Base-by-base conservation (phyloP, 2,888 invertebrate species). In the Catocala nupta region DNA sequence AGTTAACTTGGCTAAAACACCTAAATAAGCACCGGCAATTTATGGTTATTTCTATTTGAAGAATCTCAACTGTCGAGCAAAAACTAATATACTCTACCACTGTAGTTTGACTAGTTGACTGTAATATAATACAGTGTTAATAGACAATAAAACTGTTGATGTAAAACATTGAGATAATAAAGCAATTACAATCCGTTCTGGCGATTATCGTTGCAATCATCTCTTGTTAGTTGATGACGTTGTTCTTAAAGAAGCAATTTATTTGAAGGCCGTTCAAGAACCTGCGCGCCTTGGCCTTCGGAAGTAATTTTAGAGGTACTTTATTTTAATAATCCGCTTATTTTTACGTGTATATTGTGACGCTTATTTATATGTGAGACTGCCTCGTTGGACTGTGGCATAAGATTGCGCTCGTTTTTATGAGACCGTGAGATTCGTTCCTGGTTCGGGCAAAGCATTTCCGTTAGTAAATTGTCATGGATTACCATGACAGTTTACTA, bases 141-240 rank as follows among this genome's bases (percentile, higher is more conserved):
- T 73, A 65, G 71, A 45, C 51, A 55, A 65, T 77, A 56, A 68
- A 71, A 62, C 59, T 51, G 45, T 59, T 45, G 60, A 65, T 65
- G 60, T 60, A 65, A 65, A 65, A 61, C 45, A 63, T 68, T 64
- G 49, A 67, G 68, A 75, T 68, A 66, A 72, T 70, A 61, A 70
- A 62, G 75, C 73, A 76, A 76, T 76, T 74, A 74, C 65, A 64
- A 71, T 60, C 55, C 54, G 62, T 65, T 69, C 56, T 56, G 58
- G 53, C 54, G 67, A 67, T 73, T 70, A 72, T 61, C 16, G 54
- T 56, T 59, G 52, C 55, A 55, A 55, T 63, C 49, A 50, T 13
- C 51, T 50, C 58, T 55, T 50, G 63, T 63, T 62, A 55, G 48
- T 47, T 57, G 52, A 64, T 59, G 68, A 58, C 12, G 47, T 65